These are phyloP conservation scores for Chalcosyrphus nemorum DNA, from an alignment of 2,888 invertebrate species.

Conservation along the genomic window DNA sequence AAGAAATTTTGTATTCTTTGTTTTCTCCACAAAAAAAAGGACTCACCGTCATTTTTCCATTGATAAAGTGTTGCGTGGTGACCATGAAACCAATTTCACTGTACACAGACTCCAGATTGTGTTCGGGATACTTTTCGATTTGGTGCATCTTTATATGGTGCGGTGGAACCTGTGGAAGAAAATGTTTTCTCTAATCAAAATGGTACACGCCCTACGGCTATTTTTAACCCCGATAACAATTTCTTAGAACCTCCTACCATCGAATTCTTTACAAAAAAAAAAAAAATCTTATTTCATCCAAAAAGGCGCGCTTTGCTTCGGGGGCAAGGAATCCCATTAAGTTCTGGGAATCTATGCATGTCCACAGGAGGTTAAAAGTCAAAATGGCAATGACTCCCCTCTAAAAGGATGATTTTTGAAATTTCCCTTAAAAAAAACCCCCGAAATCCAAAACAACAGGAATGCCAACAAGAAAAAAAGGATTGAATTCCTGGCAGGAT, in stretches of 20 bases:
- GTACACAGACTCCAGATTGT: slow-evolving; percentile 80
- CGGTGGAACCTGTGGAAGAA: slow-evolving; percentile 77
- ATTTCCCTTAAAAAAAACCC: not conserved
- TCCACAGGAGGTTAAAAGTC: slow-evolving; percentile 39
- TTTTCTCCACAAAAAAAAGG: too few relatives aligned
- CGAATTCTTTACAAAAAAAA: too few relatives aligned
- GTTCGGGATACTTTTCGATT: slow-evolving; percentile 79
- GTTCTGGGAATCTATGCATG: slow-evolving; percentile 32
- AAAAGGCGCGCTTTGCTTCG: not conserved
- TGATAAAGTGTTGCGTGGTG: slow-evolving; percentile 80
- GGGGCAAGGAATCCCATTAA: slow-evolving; percentile 38
- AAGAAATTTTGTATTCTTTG: not conserved
- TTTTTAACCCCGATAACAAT: not conserved
- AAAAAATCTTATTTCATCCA: not conserved
- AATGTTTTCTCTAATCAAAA: too few relatives aligned
- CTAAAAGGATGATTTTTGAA: slow-evolving; percentile 14
- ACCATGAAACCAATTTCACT: slow-evolving; percentile 81
- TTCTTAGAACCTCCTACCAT: not conserved
- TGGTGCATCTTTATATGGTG: slow-evolving; percentile 81
- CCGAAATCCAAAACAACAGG: slow-evolving; percentile 3
- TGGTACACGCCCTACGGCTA: not conserved
- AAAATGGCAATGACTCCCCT: slow-evolving; percentile 4
- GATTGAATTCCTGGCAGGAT: slow-evolving; percentile 61
- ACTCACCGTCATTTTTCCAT: slow-evolving; percentile 80
- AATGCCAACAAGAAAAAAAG: slow-evolving; percentile 49